Base-by-base conservation (phyloP, 2,113 vertebrate genomes). In the Melanerpes formicivorus region DNA sequence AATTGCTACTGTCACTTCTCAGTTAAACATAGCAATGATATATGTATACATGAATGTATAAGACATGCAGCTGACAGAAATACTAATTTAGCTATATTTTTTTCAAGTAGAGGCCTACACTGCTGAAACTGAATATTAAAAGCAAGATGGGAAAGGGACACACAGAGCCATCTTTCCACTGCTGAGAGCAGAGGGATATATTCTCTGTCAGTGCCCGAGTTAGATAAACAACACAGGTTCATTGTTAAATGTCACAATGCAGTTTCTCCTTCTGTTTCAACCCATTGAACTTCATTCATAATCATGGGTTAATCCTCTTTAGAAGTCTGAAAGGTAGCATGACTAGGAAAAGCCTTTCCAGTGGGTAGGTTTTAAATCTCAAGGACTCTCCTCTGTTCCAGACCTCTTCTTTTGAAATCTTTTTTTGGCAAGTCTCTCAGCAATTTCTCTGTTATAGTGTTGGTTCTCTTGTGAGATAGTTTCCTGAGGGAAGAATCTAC, bases 291-390 rank as follows among this genome's bases (percentile, higher is more conserved):
- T 6, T 71, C 34, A 65, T 66, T 88, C 54, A n/a, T 72, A 78
- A 65, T 26, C 15, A 73, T 5, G 10, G 16, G 1, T 62, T 91
- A 95, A 91, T 84, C 58, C 48, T 88, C 83, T 79, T 95, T 66
- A 65, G 62, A 93, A 80, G 40, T 72, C 59, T 78, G 55, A 78
- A 65, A 86, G 65, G 81, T 3, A 86, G 8, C 10, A 58, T 62
- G 54, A 48, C 62, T 79, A 70, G 52, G 42, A 75, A 90, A 91
- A 90, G 37, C 44, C 59, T 93, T 93, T 90, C 25, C 25, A 88
- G 18, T 21, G 54, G 9, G 9, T 58, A 32, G 9, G 27, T 37
- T 78, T 13, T 58, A 80, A 84, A 82, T 69, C 65, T 86, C 65
- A 86, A 93, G 40, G 56, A 67, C 23, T n/a, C 18, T 58, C 46